phyloP scores from a whole-genome alignment of 2,888 invertebrate species.

The Rapana venosa region DNA sequence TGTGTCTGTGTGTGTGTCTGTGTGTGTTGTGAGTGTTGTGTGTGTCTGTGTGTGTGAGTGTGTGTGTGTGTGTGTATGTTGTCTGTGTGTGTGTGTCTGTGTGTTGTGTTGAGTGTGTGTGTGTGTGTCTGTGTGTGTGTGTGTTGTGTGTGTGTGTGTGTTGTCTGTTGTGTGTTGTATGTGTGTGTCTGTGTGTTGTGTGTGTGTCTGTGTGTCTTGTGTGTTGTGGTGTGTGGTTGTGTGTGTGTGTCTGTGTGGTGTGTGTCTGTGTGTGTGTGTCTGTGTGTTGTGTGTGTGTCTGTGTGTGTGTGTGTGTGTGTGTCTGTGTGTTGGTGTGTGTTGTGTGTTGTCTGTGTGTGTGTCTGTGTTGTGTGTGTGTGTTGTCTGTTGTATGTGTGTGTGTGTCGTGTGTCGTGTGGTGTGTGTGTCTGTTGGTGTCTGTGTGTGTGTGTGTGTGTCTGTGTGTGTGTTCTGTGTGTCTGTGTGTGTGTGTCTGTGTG shows the following conservation, averaged over 20 bases:
- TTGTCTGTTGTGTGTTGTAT: too few species aligned
- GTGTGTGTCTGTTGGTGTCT: constrained; percentile 59
- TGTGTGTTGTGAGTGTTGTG: not conserved
- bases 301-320: not conserved
- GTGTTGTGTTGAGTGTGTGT: too few species aligned
- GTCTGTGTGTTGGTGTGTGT: too few species aligned
- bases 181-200: not conserved
- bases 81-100: not conserved
- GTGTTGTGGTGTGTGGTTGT: too few species aligned
- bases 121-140: not conserved
- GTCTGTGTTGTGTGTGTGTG: not conserved
- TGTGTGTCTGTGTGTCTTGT: not conserved
- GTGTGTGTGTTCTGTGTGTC: too few species aligned
- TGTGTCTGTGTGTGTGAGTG: not conserved
- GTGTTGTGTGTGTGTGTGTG: too few species aligned
- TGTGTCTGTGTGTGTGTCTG: not conserved
- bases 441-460: not conserved
- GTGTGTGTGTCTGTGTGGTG: not conserved
- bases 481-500: not conserved
- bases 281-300: not conserved
- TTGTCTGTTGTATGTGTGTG: constrained; percentile 60
- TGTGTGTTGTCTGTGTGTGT: too few species aligned
- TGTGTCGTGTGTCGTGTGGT: not conserved
- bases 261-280: not conserved
- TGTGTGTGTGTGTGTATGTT: not conserved